phyloP scores from a whole-genome alignment of 2,113 vertebrate genomes.

The Saccopteryx leptura region DNA sequence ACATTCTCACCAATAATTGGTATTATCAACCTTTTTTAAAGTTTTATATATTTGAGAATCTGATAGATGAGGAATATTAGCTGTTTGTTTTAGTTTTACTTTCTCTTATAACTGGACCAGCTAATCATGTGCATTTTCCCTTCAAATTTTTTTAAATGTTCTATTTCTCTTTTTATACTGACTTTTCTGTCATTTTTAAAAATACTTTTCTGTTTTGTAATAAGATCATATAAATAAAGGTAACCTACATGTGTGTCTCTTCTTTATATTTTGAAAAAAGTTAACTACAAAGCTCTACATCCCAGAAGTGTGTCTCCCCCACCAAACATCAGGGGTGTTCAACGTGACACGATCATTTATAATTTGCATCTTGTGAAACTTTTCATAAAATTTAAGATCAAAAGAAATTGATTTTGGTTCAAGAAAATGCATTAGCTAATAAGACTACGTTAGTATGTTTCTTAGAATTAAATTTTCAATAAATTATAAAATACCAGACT shows the following conservation, averaged over 20 bases:
- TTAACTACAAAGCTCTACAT: neutral
- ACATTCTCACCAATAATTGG: neutral
- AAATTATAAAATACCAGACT: neutral
- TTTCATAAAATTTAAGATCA: neutral
- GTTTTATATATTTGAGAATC: neutral
- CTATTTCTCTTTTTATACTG: neutral
- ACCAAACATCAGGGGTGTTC: neutral
- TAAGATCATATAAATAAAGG: neutral
- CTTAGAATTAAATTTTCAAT: constrained; percentile 30
- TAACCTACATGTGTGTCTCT: neutral
- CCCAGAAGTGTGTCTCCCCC: neutral
- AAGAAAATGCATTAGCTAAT: neutral
- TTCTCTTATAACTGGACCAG: neutral
- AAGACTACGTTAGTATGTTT: neutral
- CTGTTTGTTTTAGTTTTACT: neutral
- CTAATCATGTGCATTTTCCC: neutral
- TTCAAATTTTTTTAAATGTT: neutral
- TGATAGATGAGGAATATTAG: neutral
- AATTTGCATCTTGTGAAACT: neutral
- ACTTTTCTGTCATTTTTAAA: neutral
- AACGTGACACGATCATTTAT: neutral
- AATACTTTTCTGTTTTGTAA: neutral
- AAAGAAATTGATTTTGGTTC: neutral
- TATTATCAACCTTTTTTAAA: neutral
- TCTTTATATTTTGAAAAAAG: neutral